Evolutionary conservation across 2,113 vertebrate species (phyloP), one percentile per base, ranked within the genome.

Genomic region (Callospermophilus lateralis): DNA sequence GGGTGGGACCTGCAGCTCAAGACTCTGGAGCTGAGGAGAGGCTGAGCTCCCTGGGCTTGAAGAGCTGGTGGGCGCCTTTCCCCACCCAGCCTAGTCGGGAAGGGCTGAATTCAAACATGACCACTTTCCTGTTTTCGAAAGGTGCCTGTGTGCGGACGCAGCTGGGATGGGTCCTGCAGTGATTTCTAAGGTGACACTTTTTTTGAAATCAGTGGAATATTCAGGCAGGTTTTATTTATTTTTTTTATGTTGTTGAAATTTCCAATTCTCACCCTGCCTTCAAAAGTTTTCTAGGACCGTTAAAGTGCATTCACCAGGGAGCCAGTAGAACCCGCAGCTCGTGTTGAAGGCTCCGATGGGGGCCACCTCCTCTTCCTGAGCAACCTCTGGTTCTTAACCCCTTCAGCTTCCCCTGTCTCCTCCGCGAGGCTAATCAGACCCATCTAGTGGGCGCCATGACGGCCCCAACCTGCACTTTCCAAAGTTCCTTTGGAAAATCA

Each of bases 181-280:
- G 95, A 93, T 95, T 96, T 93, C 92, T 28, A 72, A 95, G 74
- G 93, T 67, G 63, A 20, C 12, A 28, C n/a, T 83, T 91, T 81
- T 93, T 96, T 96, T 95, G 95, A 96, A 96, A 91, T 85, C 15
- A 26, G 48, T 92, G 95, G 87, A 95, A 96, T 98, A 94, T 96
- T 96, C 93, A 84, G 95, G 37, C 58, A 45, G 45, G 45, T 45
- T 8, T 9, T 45, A 8, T 45, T 45, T 45, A 9, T 42, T 42
- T 42, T 45, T 45, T 45, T 45, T 45, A 45, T 45, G 93, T 91
- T 97, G 84, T 70, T 86, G 88, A 92, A 70, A 91, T 89, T 67
- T 83, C 85, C 79, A 96, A 0, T 96, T 95, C 86, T 94, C 74
- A 63, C 67, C 2, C 34, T 77, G 51, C 74, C 34, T 87, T 84